Evolutionary conservation across 64 coral and sea anemone genomes (phyloP).

Genomic region (Anthopleura sola): DNA sequence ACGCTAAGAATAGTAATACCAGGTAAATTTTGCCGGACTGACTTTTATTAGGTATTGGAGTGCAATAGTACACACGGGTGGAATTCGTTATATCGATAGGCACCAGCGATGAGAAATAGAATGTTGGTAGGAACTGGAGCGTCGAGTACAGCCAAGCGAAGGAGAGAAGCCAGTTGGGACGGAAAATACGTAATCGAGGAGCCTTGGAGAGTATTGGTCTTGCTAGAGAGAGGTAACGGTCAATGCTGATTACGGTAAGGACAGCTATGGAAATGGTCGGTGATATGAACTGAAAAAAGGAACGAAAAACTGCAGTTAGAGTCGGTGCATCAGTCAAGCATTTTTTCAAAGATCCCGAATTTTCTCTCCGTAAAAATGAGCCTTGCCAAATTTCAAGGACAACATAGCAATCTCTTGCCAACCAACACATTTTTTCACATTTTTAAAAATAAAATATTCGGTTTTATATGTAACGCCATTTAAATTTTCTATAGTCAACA

Average conservation of each 20-base stretch:
- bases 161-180: conserved; percentile 47
- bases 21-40: conserved; percentile 24
- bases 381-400: too few relatives aligned
- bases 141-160: conserved; percentile 69
- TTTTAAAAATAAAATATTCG: too few relatives aligned
- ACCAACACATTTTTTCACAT: too few relatives aligned
- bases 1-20: conserved; percentile 45
- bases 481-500: too few relatives aligned
- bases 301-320: not conserved
- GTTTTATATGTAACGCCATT: too few relatives aligned
- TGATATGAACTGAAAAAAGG: conserved; percentile 21
- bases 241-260: conserved; percentile 76
- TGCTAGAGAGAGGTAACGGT: conserved; percentile 75
- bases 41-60: conserved; percentile 58
- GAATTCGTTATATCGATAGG: conserved; percentile 16
- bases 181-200: conserved; percentile 1
- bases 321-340: not conserved
- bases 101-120: conserved; percentile 52
- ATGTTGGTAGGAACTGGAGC: conserved; percentile 59
- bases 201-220: conserved; percentile 56
- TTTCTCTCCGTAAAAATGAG: too few relatives aligned
- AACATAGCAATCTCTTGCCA: too few relatives aligned
- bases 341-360: too few relatives aligned
- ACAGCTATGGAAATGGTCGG: conserved; percentile 82
- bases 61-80: conserved; percentile 59